Conservation (phyloP, 2,113 vertebrate species). For the Myiagra hebetior region DNA sequence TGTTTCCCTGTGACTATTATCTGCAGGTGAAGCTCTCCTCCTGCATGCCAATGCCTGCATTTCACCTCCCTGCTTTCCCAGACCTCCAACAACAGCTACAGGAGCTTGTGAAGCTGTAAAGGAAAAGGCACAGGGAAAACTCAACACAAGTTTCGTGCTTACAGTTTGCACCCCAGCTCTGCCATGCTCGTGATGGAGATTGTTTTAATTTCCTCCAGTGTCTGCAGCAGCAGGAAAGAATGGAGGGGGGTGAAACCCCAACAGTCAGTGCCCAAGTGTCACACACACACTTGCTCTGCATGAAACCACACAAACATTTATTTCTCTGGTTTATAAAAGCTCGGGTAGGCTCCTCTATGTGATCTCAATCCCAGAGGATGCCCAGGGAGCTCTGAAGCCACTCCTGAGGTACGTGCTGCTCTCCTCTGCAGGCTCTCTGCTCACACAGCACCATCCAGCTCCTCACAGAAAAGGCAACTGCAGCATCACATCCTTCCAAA, state of each 20-base stretch:
- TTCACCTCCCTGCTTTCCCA: neutral
- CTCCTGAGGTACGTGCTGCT: neutral
- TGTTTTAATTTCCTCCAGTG: neutral
- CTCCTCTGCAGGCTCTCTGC: neutral
- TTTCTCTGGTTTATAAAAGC: neutral
- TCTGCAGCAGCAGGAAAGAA: neutral
- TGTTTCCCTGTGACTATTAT: no score
- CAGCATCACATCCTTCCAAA: neutral
- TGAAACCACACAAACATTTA: slow-evolving; percentile 12
- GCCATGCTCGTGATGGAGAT: accelerated
- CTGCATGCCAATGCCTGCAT: neutral
- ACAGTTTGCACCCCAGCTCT: neutral
- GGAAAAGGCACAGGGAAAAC: neutral
- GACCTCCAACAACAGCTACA: neutral
- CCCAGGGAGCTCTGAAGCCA: neutral
- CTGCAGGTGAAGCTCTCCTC: neutral
- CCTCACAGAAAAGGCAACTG: neutral
- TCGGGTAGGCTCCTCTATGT: neutral
- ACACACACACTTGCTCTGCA: neutral
- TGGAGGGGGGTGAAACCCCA: neutral
- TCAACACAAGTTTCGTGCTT: neutral
- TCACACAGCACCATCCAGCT: neutral
- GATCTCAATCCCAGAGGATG: neutral
- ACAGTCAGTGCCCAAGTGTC: neutral
- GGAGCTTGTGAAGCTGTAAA: neutral